phyloP scores from a whole-genome alignment of 2,888 invertebrate genomes.

The Microchrysa polita region DNA sequence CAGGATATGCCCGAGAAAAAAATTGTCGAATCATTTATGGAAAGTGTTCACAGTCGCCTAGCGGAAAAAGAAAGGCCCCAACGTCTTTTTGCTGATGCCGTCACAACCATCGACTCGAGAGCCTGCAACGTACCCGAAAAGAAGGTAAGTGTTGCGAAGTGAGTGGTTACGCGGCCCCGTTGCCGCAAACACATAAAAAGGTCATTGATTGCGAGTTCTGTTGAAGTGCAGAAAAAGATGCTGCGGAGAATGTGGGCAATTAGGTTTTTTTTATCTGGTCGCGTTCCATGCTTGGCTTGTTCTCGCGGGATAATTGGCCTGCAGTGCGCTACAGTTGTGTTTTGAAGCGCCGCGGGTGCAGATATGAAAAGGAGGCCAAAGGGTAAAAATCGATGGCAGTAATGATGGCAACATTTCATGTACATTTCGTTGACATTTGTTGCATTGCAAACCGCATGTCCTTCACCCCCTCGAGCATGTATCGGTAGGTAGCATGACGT shows the following conservation, averaged over 20 bases:
- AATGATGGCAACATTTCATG: background rate
- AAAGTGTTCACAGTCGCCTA: constrained; percentile 18
- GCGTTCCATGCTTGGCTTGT: constrained; percentile 11
- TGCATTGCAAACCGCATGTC: constrained; percentile 30
- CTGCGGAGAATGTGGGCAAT: constrained; percentile 21
- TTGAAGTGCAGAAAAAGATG: background rate
- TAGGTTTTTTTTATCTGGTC: constrained; percentile 15
- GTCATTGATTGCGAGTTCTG: constrained; percentile 36
- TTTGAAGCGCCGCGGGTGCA: background rate
- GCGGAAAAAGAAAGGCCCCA: background rate
- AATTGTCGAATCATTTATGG: constrained; percentile 31
- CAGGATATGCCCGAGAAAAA: constrained; percentile 44
- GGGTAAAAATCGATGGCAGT: constrained; percentile 26
- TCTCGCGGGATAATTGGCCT: background rate
- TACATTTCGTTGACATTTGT: constrained; percentile 27
- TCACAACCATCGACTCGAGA: constrained; percentile 69
- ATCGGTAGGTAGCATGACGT: background rate
- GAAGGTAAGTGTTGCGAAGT: constrained; percentile 68
- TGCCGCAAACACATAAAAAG: constrained; percentile 15
- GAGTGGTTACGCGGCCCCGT: background rate
- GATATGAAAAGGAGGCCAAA: background rate
- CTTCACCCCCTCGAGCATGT: background rate
- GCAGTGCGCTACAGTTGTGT: background rate
- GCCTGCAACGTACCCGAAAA: constrained; percentile 75
- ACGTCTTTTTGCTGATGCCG: background rate